Conservation (phyloP, 2,113 vertebrate species). For the Gasterosteus nipponicus region DNA sequence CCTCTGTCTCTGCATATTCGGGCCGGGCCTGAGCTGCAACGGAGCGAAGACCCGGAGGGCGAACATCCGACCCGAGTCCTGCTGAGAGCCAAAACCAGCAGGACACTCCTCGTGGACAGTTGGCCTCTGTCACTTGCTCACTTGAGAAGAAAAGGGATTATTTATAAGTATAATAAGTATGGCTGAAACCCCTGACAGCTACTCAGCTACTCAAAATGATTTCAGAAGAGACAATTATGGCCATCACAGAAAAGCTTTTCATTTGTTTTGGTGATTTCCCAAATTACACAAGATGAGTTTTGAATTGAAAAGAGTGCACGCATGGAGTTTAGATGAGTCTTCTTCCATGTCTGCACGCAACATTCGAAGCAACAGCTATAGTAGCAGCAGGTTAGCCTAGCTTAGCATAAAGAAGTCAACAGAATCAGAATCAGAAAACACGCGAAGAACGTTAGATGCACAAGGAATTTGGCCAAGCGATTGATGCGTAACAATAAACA, state of each 20-base stretch:
- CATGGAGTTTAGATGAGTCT: background rate
- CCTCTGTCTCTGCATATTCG: constrained; percentile 5
- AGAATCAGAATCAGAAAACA: background rate
- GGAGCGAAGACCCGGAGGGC: background rate
- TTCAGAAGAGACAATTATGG: background rate
- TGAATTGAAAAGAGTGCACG: background rate
- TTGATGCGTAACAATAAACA: background rate
- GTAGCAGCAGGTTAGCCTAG: background rate
- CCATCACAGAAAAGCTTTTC: background rate
- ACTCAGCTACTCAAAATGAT: constrained; percentile 4
- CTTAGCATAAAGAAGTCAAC: background rate
- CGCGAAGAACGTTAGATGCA: too few species aligned
- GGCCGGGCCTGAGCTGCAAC: constrained; percentile 26
- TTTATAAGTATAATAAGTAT: background rate
- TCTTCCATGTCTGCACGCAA: background rate
- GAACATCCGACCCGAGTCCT: constrained; percentile 41
- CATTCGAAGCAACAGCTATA: background rate
- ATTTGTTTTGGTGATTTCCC: background rate
- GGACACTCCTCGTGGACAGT: constrained; percentile 35
- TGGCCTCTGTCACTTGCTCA: too few species aligned
- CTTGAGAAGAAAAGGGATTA: too few species aligned
- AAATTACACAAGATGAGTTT: background rate
- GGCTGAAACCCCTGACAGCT: background rate
- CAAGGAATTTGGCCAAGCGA: background rate
- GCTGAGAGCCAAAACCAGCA: constrained; percentile 25